Evolutionary conservation across 30 jellyfish, hydroid and myxozoan species (phyloP).

Genomic region (Aurelia sp.): DNA sequence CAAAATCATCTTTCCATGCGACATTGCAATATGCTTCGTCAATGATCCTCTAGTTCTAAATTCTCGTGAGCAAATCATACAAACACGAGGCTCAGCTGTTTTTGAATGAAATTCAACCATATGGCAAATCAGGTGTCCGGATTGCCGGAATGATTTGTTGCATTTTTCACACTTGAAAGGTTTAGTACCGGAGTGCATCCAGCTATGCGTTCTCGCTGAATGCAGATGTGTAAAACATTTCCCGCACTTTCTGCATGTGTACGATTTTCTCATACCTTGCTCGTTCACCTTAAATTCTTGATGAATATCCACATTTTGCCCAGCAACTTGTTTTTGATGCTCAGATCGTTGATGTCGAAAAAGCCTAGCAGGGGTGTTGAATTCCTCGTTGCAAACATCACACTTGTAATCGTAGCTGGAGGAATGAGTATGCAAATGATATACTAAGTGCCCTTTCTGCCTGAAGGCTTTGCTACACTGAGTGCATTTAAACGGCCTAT

Average conservation of each 20-base stretch:
- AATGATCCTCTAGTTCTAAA: neutral
- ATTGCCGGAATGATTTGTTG: conserved; percentile 9
- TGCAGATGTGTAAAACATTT: conserved; percentile 8
- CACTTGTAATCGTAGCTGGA: conserved; percentile 6
- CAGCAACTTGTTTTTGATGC: neutral
- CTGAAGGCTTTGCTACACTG: conserved; percentile 21
- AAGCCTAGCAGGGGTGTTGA: conserved; percentile 23
- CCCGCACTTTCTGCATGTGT: neutral
- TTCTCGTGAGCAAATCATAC: neutral
- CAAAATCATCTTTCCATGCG: too few relatives aligned
- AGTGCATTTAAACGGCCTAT: conserved; percentile 18
- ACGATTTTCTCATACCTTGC: conserved; percentile 1
- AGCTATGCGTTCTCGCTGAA: conserved; percentile 23
- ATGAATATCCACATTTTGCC: conserved; percentile 6
- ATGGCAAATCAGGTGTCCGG: conserved; percentile 39
- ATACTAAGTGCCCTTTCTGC: conserved; percentile 21
- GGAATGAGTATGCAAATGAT: conserved; percentile 21
- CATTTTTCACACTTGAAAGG: conserved; percentile 14
- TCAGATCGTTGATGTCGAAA: conserved; percentile 25
- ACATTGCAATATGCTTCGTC: neutral
- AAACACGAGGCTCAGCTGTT: conserved; percentile 1
- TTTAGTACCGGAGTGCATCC: conserved; percentile 36
- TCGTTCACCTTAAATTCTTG: neutral
- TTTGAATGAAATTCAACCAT: conserved; percentile 17
- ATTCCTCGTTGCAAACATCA: conserved; percentile 12